Evolutionary conservation across 2,113 vertebrate genomes (phyloP).

Genomic region (Cochlearius cochlearius): DNA sequence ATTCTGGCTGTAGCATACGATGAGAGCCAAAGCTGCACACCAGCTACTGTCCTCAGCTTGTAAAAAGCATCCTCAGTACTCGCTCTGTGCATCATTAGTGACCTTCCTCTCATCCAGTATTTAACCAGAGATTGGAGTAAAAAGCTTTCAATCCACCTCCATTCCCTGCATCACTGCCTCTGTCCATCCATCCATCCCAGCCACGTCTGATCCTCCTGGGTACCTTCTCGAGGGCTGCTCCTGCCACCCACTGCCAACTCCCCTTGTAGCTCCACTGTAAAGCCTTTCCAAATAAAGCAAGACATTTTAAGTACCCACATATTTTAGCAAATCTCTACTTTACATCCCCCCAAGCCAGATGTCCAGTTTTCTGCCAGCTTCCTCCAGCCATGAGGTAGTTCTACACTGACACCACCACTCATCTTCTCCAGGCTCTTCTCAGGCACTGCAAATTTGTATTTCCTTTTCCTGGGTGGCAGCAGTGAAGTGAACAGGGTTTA

Average conservation of each 20-base stretch:
- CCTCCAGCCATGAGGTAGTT: not conserved
- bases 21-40: not conserved
- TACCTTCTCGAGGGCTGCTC: not conserved
- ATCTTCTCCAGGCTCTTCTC: not conserved
- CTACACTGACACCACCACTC: not conserved
- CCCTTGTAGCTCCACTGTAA: not conserved
- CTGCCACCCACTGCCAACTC: not conserved
- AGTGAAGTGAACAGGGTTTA: not conserved
- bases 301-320: not conserved
- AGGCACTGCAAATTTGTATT: not conserved
- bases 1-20: not conserved
- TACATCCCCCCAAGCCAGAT: not conserved
- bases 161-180: not conserved
- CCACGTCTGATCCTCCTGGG: not conserved
- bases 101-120: not conserved
- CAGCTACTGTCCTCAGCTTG: not conserved
- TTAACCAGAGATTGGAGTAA: not conserved
- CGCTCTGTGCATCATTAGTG: not conserved
- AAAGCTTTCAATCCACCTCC: not conserved
- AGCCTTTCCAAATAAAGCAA: not conserved
- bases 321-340: not conserved
- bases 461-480: not conserved
- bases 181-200: not conserved
- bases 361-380: not conserved
- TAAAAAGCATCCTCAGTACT: not conserved